These are phyloP conservation scores for Fopius arisanus DNA, from an alignment of 1,140 invertebrate species.

Conservation along the genomic window DNA sequence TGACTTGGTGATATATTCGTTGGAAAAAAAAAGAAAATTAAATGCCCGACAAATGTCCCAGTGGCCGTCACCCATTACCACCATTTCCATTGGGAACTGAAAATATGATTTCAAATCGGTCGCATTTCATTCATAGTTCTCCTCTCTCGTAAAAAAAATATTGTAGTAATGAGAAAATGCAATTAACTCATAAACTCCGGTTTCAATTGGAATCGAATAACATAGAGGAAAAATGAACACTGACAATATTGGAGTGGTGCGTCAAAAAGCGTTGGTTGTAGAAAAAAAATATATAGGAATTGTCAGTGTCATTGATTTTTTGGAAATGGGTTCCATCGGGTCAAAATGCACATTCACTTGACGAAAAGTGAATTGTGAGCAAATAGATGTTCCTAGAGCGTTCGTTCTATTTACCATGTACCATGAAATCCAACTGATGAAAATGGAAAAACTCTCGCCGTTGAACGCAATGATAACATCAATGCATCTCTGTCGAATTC, in stretches of 20 bases:
- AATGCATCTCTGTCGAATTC: not conserved
- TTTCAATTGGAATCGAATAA: not conserved
- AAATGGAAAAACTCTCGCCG: not conserved
- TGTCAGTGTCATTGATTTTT: not conserved
- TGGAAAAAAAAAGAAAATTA: not conserved
- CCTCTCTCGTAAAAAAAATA: not conserved
- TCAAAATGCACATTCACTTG: not conserved
- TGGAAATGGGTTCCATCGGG: not conserved
- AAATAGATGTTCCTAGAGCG: not conserved
- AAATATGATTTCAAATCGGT: not conserved
- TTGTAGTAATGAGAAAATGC: not conserved
- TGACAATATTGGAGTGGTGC: not conserved
- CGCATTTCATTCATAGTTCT: not conserved
- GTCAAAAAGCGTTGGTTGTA: not conserved
- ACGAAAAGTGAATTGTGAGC: not conserved
- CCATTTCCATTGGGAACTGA: not conserved
- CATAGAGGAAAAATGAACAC: not conserved
- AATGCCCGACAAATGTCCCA: not conserved
- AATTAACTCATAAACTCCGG: not conserved
- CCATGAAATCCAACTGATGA: not conserved
- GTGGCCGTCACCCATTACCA: not conserved
- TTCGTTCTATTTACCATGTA: not conserved
- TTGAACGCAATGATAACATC: not conserved
- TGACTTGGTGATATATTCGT: not conserved
- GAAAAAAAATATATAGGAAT: no score